Conservation (phyloP, 2,888 invertebrate species). For the Alviniconcha strummeri region DNA sequence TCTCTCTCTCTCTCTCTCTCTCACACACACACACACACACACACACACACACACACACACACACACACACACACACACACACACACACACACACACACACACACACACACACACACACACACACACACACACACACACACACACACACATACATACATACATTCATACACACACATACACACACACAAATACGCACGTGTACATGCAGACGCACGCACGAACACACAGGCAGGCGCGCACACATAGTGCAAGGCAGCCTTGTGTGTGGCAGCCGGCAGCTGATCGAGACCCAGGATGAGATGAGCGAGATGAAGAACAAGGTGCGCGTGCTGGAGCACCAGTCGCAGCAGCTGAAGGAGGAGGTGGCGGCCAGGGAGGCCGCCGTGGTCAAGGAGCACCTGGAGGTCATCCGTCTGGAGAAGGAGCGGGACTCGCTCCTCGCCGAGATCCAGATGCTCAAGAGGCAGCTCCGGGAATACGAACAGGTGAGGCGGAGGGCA, state of each 20-base stretch:
- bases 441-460: conserved; percentile 21
- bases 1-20: background rate
- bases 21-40: too few relatives aligned
- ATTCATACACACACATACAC: too few relatives aligned
- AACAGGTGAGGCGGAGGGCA: background rate
- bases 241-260: background rate
- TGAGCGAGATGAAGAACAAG: conserved; percentile 79
- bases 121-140: conserved; percentile 14
- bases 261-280: background rate
- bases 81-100: background rate
- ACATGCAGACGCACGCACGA: background rate
- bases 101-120: conserved; percentile 11
- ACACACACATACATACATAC: background rate
- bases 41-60: too few relatives aligned
- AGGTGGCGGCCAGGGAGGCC: conserved; percentile 84
- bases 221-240: too few relatives aligned
- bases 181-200: background rate
- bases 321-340: conserved; percentile 84
- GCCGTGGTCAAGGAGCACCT: conserved; percentile 81
- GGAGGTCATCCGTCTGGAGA: conserved; percentile 80
- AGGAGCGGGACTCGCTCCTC: conserved; percentile 81
- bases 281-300: conserved; percentile 69
- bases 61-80: background rate
- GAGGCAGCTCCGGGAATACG: conserved; percentile 64
- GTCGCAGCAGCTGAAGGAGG: conserved; percentile 88